Evolutionary conservation across 2,113 vertebrate species (phyloP), one percentile per base, ranked within the genome.

Genomic region (Bubalus kerabau): DNA sequence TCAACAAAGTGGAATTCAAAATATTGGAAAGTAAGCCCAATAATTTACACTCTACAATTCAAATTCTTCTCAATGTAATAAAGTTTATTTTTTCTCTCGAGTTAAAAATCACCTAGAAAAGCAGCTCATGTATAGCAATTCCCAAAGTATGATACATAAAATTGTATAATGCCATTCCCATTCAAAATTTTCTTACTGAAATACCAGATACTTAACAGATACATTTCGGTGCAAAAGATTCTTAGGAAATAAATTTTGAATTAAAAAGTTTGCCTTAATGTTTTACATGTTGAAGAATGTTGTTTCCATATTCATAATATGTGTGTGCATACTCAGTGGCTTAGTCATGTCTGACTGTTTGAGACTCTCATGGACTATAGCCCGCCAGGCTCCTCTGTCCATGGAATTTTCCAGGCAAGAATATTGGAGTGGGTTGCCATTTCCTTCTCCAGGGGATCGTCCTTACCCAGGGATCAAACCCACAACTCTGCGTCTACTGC

Each of bases 321-420:
- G 7, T n/a, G 16, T 0, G 0, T 67, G 62, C n/a, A 6, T 71
- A 36, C 19, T 71, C 67, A 40, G n/a, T 23, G 19, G 16, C n/a
- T 36, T 71, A 11, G n/a, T 71, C n/a, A 0, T 40, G 4, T 71
- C n/a, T 40, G 67, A 71, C 67, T 71, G 4, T 67, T 36, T 6
- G 64, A 21, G 5, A 40, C 19, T 36, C n/a, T 15, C 67, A 71
- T 40, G n/a, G 19, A 40, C 19, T 36, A 6, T 40, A 71, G 67
- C 19, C 17, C 0, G 0, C 4, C 32, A 36, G n/a, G n/a, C 67
- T 71, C 5, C 67, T 23, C 19, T 40, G 17, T 71, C 19, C 10
- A 1, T 23, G n/a, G n/a, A 40, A 40, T 40, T 71, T 40, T 12
- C 19, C n/a, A 71, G n/a, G 19, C 5, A 19, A 36, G 2, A 23